Evolutionary conservation across 30 jellyfish, hydroid and myxozoan genomes (phyloP).

Genomic region (Turritopsis rubra): DNA sequence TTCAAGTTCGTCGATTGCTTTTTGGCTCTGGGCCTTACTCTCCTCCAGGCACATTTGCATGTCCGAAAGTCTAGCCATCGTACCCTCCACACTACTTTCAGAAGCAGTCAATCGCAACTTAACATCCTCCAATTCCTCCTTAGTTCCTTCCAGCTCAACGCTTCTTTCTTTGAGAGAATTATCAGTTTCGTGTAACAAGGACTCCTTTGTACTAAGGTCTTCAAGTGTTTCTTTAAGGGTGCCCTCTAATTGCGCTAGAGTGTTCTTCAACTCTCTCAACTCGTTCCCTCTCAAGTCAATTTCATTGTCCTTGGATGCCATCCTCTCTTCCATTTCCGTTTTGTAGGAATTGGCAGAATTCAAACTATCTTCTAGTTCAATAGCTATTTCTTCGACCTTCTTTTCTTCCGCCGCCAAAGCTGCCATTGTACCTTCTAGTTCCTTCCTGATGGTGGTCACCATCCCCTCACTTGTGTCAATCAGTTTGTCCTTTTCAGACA

Average conservation of each 20-base stretch:
- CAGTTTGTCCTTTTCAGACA: no score
- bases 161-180: not conserved
- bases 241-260: not conserved
- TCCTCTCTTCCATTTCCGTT: no score
- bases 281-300: conserved; percentile 2
- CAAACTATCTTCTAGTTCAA: conserved; percentile 2
- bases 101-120: not conserved
- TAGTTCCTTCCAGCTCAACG: not conserved
- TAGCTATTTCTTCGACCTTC: not conserved
- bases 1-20: not conserved
- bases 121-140: not conserved
- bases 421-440: not conserved
- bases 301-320: no score
- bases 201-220: not conserved
- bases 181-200: not conserved
- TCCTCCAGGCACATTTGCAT: not conserved
- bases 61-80: not conserved
- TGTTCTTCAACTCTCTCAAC: conserved; percentile 10
- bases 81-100: not conserved
- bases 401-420: not conserved
- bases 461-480: no score
- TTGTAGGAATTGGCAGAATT: no score
- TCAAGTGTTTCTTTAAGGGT: not conserved
- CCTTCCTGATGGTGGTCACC: no score
- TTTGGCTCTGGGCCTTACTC: not conserved